Percentiles rank a stretch among this genome's conserved stretches.
These are phyloP conservation scores for Pollachius pollachius DNA, from an alignment of 2,113 vertebrate species.

Conservation along the genomic window DNA sequence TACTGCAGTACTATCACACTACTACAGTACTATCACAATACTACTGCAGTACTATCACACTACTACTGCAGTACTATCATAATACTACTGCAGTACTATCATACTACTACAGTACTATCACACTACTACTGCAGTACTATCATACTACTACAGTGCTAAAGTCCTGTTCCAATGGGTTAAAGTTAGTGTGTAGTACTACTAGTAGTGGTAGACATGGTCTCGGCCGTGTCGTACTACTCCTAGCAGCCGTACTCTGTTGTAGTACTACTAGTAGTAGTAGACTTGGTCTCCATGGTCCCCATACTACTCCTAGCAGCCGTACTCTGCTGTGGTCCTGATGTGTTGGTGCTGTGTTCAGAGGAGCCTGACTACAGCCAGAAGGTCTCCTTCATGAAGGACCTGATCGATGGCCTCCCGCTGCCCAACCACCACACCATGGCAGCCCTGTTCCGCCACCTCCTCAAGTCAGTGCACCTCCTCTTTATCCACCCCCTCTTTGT, in stretches of 20 bases:
- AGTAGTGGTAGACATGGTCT: too few species aligned
- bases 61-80: too few species aligned
- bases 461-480: constrained; percentile 56
- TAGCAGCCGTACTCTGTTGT: too few species aligned
- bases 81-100: too few species aligned
- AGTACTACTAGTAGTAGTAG: too few species aligned
- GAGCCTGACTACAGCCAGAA: constrained; percentile 72
- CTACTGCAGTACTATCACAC: background rate
- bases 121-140: too few species aligned
- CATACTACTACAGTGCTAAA: too few species aligned
- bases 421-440: constrained; percentile 88
- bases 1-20: too few species aligned
- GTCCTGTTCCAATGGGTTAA: too few species aligned
- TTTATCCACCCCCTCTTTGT: too few species aligned
- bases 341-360: constrained; percentile 61
- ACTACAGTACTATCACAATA: background rate
- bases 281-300: background rate
- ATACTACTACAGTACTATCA: too few species aligned
- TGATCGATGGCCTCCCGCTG: constrained; percentile 79
- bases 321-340: background rate
- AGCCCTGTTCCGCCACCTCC: constrained; percentile 86
- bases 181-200: too few species aligned
- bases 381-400: constrained; percentile 75
- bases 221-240: background rate
- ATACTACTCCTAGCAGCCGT: background rate